Evolutionary conservation across 1,140 invertebrate genomes (phyloP).

Genomic region (Venturia canescens): DNA sequence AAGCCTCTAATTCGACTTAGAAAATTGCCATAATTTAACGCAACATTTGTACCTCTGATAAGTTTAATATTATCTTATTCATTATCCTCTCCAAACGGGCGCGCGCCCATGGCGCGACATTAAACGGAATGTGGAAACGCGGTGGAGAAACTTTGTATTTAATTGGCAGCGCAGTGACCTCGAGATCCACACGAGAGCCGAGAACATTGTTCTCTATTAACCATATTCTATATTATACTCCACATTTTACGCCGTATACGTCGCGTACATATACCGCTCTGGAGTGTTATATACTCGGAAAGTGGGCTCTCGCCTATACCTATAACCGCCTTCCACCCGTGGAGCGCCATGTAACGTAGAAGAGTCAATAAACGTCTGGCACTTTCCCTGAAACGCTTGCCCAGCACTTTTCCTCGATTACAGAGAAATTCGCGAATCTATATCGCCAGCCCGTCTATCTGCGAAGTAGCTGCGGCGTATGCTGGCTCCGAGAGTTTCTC

Average conservation of each 20-base stretch:
- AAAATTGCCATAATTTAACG: background rate
- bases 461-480: background rate
- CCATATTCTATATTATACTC: background rate
- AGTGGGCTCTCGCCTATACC: background rate
- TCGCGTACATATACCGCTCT: background rate
- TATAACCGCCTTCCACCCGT: background rate
- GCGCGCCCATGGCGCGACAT: background rate
- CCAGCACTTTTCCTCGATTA: background rate
- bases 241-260: background rate
- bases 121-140: slow-evolving; percentile 4
- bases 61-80: background rate
- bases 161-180: slow-evolving; percentile 24
- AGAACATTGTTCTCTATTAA: slow-evolving; percentile 10
- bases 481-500: background rate
- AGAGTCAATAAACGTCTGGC: slow-evolving; percentile 14
- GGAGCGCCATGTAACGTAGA: background rate
- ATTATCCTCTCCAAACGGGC: background rate
- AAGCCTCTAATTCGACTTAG: background rate
- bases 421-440: background rate
- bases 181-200: background rate
- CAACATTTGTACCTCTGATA: background rate
- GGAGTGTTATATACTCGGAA: background rate
- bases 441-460: background rate
- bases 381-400: background rate
- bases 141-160: background rate